phyloP scores from a whole-genome alignment of 2,797 vertebrate genomes.

The Austrolebias charrua region DNA sequence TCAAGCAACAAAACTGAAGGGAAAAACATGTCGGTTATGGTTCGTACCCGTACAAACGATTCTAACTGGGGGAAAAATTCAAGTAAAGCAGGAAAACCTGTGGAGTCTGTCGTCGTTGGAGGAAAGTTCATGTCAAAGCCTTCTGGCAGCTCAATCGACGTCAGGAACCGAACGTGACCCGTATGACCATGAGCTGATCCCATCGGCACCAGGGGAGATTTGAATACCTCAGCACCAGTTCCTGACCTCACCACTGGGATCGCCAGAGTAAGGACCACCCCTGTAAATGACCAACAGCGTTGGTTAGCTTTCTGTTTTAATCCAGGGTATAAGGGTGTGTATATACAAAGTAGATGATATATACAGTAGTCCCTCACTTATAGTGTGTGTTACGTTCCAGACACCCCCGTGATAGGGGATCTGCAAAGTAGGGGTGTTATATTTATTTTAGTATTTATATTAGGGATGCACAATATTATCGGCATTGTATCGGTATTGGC shows the following conservation, averaged over 20 bases:
- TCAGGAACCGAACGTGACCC: slow-evolving; percentile 96
- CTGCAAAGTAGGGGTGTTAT: too few species aligned
- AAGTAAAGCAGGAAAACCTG: slow-evolving; percentile 63
- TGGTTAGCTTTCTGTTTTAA: not conserved
- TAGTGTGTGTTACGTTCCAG: too few species aligned
- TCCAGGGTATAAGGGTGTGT: not conserved
- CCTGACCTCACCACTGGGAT: slow-evolving; percentile 81
- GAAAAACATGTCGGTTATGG: not conserved
- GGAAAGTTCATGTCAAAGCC: slow-evolving; percentile 88
- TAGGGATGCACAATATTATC: too few species aligned
- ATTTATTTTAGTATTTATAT: too few species aligned
- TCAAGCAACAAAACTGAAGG: not conserved
- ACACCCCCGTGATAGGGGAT: too few species aligned
- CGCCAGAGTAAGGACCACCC: slow-evolving; percentile 90
- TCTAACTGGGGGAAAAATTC: not conserved
- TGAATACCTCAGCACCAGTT: slow-evolving; percentile 74
- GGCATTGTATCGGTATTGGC: too few species aligned
- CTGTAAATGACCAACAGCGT: slow-evolving; percentile 50
- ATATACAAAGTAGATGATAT: too few species aligned
- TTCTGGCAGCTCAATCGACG: slow-evolving; percentile 91
- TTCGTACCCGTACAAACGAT: too few species aligned
- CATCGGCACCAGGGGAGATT: slow-evolving; percentile 81
- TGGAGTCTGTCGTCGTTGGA: slow-evolving; percentile 62
- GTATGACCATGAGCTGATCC: slow-evolving; percentile 96
- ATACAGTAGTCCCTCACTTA: too few species aligned